Evolutionary conservation across 2,113 vertebrate genomes (phyloP).

Genomic region (Irena cyanogastra): DNA sequence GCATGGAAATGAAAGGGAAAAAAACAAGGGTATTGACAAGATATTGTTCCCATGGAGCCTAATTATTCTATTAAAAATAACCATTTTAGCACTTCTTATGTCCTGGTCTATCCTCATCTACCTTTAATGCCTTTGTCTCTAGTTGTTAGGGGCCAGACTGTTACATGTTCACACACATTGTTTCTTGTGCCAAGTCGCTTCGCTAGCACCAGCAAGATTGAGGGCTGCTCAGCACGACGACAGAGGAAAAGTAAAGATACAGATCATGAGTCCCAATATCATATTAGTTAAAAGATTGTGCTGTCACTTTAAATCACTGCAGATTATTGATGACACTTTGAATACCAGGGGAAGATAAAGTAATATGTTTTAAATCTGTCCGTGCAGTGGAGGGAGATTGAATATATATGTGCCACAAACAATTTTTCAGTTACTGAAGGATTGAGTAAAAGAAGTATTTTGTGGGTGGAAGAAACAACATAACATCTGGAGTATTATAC

Average conservation of each 20-base stretch:
- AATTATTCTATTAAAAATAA: neutral
- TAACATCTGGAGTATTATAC: neutral
- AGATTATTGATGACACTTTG: neutral
- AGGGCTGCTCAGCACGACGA: neutral
- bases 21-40: neutral
- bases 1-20: neutral
- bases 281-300: neutral
- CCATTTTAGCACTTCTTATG: neutral
- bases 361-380: neutral
- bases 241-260: neutral
- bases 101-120: neutral
- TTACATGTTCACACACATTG: neutral
- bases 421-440: neutral
- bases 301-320: neutral
- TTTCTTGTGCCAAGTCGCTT: neutral
- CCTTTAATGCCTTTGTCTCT: neutral
- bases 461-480: neutral
- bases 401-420: neutral
- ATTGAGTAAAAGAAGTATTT: neutral
- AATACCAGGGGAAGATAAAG: neutral
- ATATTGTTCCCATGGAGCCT: neutral
- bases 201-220: neutral
- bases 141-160: neutral
- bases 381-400: neutral
- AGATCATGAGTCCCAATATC: neutral